Percentiles rank a stretch among this genome's conserved stretches.
Conservation (phyloP, 2,113 vertebrate genomes). For the Sigmodon hispidus region DNA sequence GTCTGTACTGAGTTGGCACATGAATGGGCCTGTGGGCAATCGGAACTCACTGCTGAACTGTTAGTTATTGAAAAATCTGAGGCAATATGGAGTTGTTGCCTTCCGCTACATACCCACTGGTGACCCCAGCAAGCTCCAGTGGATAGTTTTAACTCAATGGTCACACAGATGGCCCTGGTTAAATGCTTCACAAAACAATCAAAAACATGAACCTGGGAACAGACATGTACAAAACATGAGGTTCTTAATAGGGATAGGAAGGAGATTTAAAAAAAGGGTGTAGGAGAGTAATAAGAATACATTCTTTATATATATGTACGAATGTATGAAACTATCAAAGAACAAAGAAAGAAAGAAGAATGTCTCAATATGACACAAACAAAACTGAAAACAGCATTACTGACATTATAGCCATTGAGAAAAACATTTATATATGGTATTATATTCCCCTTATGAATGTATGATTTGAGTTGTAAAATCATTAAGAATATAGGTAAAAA, state of each 20-base stretch:
- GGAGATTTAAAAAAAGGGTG: too few relatives aligned
- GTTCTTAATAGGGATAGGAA: too few relatives aligned
- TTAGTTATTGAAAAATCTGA: not conserved
- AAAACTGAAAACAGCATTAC: constrained; percentile 16
- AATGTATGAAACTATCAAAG: not conserved
- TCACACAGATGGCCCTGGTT: not conserved
- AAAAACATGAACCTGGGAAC: not conserved
- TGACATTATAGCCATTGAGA: not conserved
- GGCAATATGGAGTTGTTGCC: too few relatives aligned
- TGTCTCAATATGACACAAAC: not conserved
- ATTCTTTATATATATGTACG: too few relatives aligned
- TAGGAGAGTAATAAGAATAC: not conserved
- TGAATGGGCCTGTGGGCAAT: not conserved
- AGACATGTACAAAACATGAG: too few relatives aligned
- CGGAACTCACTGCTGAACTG: not conserved
- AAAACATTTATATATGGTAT: not conserved
- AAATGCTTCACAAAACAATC: not conserved
- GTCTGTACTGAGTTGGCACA: not conserved
- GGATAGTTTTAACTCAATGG: not conserved
- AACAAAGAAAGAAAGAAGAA: not conserved
- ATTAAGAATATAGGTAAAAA: constrained; percentile 4
- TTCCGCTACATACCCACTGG: not conserved
- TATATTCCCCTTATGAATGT: constrained; percentile 42
- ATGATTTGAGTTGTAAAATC: not conserved
- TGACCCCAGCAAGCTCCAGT: not conserved